Percentiles rank a stretch among this genome's conserved stretches.
Evolutionary conservation across 2,797 vertebrate species (phyloP).

Genomic region (Saguinus oedipus): DNA sequence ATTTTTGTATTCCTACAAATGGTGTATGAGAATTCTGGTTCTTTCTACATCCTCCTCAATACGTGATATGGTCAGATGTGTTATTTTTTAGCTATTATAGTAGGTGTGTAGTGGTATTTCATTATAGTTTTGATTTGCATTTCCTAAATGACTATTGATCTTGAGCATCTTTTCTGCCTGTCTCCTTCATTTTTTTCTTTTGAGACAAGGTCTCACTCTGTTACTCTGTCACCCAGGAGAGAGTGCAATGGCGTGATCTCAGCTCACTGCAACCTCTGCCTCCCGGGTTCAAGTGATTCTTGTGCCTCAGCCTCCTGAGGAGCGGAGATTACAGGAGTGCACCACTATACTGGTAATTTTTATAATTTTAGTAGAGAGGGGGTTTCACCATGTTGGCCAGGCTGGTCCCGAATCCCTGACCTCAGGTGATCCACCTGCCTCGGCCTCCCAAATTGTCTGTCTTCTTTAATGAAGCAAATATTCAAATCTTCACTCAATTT

Average conservation of each 20-base stretch:
- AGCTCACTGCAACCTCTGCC: not conserved
- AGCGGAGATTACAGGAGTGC: not conserved
- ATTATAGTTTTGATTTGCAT: not conserved
- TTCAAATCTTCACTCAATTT: not conserved
- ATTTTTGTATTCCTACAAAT: not conserved
- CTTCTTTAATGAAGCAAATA: not conserved
- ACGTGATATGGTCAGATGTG: not conserved
- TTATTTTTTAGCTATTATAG: not conserved
- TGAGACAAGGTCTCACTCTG: not conserved
- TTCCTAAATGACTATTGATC: not conserved
- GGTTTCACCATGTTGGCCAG: not conserved
- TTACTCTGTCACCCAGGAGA: not conserved
- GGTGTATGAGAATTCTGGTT: not conserved
- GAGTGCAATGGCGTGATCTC: not conserved
- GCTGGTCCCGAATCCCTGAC: not conserved
- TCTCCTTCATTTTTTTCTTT: not conserved
- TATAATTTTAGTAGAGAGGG: not conserved
- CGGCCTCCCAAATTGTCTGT: not conserved
- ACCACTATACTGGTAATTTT: not conserved
- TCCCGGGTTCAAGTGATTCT: not conserved
- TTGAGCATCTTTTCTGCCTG: not conserved
- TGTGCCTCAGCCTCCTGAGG: not conserved
- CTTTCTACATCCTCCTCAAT: not conserved
- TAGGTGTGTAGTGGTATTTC: not conserved
- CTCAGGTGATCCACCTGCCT: not conserved